Conservation (phyloP, 1,140 invertebrate species). For the Drosophila kurseongensis region DNA sequence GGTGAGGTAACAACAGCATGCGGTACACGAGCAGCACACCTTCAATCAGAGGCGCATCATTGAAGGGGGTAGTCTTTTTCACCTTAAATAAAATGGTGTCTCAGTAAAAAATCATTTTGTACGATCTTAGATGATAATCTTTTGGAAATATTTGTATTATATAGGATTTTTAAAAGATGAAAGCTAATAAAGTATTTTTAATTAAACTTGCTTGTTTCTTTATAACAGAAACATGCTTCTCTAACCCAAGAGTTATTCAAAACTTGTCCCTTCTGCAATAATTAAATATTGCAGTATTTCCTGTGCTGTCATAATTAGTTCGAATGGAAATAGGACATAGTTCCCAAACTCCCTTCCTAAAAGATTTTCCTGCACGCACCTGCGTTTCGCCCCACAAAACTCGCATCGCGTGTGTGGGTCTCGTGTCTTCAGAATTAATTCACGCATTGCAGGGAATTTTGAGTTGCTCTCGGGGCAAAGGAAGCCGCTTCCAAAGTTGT, state of each 20-base stretch:
- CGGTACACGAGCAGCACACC: constrained; percentile 26
- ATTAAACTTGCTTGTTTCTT: no score
- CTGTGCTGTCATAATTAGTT: not conserved
- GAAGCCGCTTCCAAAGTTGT: constrained; percentile 57
- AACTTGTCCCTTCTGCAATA: not conserved
- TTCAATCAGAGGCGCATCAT: constrained; percentile 7
- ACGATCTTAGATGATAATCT: not conserved
- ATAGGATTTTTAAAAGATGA: no score
- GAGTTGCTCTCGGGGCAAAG: constrained; percentile 25
- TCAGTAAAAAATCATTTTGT: no score
- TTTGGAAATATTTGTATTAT: not conserved
- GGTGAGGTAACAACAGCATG: constrained; percentile 20
- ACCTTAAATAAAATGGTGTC: not conserved
- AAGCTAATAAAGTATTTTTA: no score
- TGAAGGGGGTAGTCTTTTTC: not conserved
- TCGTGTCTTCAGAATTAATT: constrained; percentile 67
- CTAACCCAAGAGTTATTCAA: no score
- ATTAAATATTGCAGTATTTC: not conserved
- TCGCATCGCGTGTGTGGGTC: constrained; percentile 32
- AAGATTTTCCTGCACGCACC: constrained; percentile 27
- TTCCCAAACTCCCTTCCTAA: not conserved
- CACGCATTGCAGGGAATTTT: constrained; percentile 52
- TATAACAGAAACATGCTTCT: no score
- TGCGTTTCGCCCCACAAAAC: constrained; percentile 23
- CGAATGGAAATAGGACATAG: not conserved